Conservation (phyloP, 2,113 vertebrate species). For the Balaeniceps rex region DNA sequence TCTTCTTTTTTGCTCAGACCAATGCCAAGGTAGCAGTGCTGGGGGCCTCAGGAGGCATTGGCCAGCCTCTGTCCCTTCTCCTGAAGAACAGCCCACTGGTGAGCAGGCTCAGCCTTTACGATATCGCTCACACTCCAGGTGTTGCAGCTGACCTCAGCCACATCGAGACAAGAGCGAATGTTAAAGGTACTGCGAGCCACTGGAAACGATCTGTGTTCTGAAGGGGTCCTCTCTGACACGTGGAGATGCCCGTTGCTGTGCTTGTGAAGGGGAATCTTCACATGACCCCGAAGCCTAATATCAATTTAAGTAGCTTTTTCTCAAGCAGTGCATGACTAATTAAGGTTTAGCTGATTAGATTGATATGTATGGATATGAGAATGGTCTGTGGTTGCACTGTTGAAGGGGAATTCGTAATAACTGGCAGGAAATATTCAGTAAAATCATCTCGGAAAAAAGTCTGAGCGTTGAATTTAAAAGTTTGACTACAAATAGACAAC, state of each 20-base stretch:
- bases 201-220: fast-evolving
- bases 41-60: slow-evolving; percentile 94
- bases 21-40: slow-evolving; percentile 92
- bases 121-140: slow-evolving; percentile 93
- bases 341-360: background rate
- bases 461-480: background rate
- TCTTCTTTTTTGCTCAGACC: slow-evolving; percentile 57
- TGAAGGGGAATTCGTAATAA: background rate
- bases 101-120: slow-evolving; percentile 87
- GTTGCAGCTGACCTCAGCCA: slow-evolving; percentile 96
- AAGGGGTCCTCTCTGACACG: background rate
- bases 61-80: slow-evolving; percentile 94
- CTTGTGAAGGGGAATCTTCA: background rate
- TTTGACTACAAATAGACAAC: background rate
- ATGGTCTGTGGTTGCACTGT: background rate
- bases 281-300: background rate
- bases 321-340: background rate
- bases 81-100: slow-evolving; percentile 97
- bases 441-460: background rate
- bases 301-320: background rate
- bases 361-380: background rate
- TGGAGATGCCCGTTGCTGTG: background rate
- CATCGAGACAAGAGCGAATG: slow-evolving; percentile 90
- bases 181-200: slow-evolving; percentile 77
- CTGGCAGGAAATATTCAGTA: background rate